phyloP scores from a whole-genome alignment of 1,140 invertebrate species.

The Lerema accius region DNA sequence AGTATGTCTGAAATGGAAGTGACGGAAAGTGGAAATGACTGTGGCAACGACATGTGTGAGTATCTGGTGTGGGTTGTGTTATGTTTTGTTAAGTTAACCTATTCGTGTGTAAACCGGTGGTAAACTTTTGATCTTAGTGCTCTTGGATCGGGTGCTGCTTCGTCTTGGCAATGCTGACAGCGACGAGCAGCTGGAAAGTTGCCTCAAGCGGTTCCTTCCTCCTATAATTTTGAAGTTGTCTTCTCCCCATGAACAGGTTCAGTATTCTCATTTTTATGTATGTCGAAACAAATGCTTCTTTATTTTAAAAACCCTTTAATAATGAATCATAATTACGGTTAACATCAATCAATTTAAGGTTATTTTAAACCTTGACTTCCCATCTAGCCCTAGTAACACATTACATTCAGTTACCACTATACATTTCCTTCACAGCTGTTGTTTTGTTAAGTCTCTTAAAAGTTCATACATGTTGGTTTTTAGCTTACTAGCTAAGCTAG shows the following conservation, averaged over 20 bases:
- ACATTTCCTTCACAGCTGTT: too few species aligned
- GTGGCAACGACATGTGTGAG: constrained; percentile 74
- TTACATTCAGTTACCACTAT: too few species aligned
- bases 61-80: constrained; percentile 16
- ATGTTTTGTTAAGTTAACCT: constrained; percentile 40
- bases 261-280: neutral
- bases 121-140: constrained; percentile 81
- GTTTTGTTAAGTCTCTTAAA: too few species aligned
- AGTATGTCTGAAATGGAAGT: constrained; percentile 78
- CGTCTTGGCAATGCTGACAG: constrained; percentile 93
- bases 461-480: too few species aligned
- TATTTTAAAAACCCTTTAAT: neutral
- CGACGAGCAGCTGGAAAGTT: constrained; percentile 93
- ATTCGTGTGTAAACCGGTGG: constrained; percentile 36
- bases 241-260: constrained; percentile 92
- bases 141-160: constrained; percentile 94
- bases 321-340: constrained; percentile 3
- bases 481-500: too few species aligned
- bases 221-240: constrained; percentile 95
- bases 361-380: too few species aligned
- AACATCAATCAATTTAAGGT: neutral
- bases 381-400: too few species aligned
- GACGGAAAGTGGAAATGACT: constrained; percentile 63
- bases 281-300: too few species aligned
- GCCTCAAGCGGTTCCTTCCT: constrained; percentile 92